Conservation (phyloP, 2,888 invertebrate species). For the Parapristionchus giblindavisi region DNA sequence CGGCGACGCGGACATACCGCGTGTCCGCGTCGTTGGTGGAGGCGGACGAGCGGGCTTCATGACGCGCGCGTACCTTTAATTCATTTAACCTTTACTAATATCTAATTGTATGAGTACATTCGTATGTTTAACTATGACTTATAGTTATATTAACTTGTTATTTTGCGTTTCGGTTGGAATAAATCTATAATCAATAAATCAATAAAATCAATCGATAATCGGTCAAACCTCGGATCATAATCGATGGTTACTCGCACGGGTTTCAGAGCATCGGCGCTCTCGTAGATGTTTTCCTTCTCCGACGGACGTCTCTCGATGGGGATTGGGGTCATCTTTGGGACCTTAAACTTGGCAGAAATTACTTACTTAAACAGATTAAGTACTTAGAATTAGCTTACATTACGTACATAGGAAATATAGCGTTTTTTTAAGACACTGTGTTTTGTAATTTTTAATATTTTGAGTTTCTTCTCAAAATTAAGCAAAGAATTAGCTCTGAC, state of each 20-base stretch:
- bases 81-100: too few species aligned
- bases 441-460: too few species aligned
- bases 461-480: too few species aligned
- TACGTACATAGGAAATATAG: too few species aligned
- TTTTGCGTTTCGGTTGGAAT: background rate
- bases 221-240: slow-evolving; percentile 22
- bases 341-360: too few species aligned
- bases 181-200: background rate
- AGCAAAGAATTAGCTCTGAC: too few species aligned
- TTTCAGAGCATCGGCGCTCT: slow-evolving; percentile 4
- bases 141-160: background rate
- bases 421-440: too few species aligned
- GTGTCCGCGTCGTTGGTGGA: too few species aligned
- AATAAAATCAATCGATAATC: background rate
- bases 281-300: slow-evolving; percentile 16
- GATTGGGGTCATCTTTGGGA: too few species aligned
- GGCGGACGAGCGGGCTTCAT: slow-evolving; percentile 27
- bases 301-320: slow-evolving; percentile 4
- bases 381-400: too few species aligned
- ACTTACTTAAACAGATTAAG: too few species aligned
- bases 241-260: slow-evolving; percentile 23
- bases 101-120: background rate
- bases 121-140: background rate
- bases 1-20: background rate
- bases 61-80: slow-evolving; percentile 25